These are phyloP conservation scores for Anisognathus igniventris DNA, from an alignment of 2,797 vertebrate genomes.

Conservation along the genomic window DNA sequence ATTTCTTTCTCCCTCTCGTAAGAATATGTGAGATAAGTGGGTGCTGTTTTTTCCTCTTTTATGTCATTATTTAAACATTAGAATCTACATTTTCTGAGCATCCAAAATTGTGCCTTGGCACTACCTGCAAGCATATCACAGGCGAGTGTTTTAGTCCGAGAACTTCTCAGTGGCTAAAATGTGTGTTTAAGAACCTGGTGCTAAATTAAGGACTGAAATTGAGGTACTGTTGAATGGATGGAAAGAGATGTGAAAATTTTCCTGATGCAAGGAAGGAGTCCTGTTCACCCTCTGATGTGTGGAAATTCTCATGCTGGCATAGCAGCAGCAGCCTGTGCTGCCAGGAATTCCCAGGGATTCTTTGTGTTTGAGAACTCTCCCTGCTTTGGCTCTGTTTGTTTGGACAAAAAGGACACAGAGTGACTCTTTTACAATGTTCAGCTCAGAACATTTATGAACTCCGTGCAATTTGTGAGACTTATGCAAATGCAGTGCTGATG, in stretches of 20 bases:
- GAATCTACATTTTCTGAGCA: neutral
- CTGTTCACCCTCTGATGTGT: neutral
- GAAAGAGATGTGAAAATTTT: neutral
- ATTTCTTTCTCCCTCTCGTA: neutral
- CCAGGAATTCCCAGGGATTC: neutral
- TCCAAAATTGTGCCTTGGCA: neutral
- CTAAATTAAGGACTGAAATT: neutral
- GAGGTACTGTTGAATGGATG: neutral
- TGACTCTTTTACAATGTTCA: neutral
- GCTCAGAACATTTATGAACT: neutral
- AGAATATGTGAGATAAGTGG: neutral
- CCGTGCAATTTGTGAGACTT: neutral
- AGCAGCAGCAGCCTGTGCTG: neutral
- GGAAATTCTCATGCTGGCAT: neutral
- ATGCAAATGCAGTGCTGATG: neutral
- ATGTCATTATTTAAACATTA: neutral
- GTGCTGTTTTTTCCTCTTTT: neutral
- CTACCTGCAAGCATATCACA: accelerated
- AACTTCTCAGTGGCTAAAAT: neutral
- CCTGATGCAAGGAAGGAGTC: neutral
- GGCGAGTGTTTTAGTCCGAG: neutral
- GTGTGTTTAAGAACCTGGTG: neutral
- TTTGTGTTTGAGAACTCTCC: neutral
- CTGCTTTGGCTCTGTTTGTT: neutral
- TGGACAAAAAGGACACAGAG: neutral